Evolutionary conservation across 2,797 vertebrate genomes (phyloP), one percentile per base, ranked within the genome.

Genomic region (Gephyroberyx darwinii): DNA sequence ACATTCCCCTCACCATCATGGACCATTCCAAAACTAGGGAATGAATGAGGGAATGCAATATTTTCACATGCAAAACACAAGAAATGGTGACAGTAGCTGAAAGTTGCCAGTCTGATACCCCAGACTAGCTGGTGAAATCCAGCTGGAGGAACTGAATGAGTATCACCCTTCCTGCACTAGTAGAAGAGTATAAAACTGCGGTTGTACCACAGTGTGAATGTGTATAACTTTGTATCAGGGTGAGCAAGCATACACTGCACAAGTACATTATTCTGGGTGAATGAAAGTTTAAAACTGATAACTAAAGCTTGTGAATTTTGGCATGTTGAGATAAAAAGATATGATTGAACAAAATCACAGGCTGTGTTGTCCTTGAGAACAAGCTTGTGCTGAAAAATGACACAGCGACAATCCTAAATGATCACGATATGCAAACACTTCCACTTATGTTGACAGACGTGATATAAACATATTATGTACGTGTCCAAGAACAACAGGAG

Each of bases 1-100:
- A 95, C 73, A n/a, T 98, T 98, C 3, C 96, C 96, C 86, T 98
- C 96, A 26, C 96, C 96, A 5, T 98, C 96, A 1, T 97, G 96
- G 79, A 97, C 92, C 96, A 98, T 98, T 57, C 96, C 96, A 79
- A 98, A 98, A 83, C 96, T 97, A 62, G 1, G 26, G 22, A 60
- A 37, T 73, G 19, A 64, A 51, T 22, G 50, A 71, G 52, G 13
- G 19, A 2, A 50, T n/a, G 33, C 67, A 41, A 35, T 4, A 10
- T 72, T 39, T 65, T 43, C 1, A 37, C 8, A 1, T 57, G 47
- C 7, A 20, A 50, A 0, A 17, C 12, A 16, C 33, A 56, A 22
- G 37, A 56, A 17, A 17, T 31, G 26, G 19, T 55, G 31, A 30
- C 13, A 66, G 5, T 12, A 50, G 8, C n/a, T n/a, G 16, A 48